Percentiles rank a stretch among this genome's conserved stretches.
Evolutionary conservation across 2,888 invertebrate species (phyloP).

Genomic region (Cheilosia pagana): DNA sequence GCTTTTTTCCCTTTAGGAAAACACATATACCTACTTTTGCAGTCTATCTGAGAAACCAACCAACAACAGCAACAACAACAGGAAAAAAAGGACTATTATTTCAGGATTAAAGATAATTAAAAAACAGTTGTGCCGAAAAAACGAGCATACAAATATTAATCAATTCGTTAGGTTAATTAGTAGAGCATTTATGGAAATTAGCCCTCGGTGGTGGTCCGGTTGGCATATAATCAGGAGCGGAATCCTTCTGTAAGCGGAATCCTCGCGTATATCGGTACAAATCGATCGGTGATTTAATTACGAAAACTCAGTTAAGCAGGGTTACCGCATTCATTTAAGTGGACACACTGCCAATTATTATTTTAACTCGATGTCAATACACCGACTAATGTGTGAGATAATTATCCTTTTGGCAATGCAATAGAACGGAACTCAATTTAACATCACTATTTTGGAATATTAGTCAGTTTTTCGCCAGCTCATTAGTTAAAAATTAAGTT

Average conservation of each 20-base stretch:
- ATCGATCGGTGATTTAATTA: constrained; percentile 60
- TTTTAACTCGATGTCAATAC: constrained; percentile 45
- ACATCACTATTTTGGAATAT: neutral
- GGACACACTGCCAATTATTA: constrained; percentile 29
- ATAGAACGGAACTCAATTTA: too few relatives aligned
- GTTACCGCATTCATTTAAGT: constrained; percentile 42
- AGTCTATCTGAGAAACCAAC: constrained; percentile 23
- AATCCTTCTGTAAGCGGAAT: neutral
- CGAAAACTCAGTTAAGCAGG: constrained; percentile 47
- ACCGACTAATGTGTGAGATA: constrained; percentile 30
- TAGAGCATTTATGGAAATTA: constrained; percentile 64
- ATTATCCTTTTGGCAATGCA: constrained; percentile 34
- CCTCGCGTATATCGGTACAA: neutral
- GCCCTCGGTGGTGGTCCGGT: neutral
- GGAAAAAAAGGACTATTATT: constrained; percentile 35
- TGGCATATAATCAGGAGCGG: neutral
- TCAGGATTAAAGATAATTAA: constrained; percentile 69
- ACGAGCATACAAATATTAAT: constrained; percentile 54
- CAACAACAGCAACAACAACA: neutral
- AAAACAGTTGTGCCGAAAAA: constrained; percentile 61
- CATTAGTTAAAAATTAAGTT: too few relatives aligned
- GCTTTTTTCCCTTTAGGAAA: constrained; percentile 20
- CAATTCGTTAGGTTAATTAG: constrained; percentile 65
- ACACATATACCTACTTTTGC: neutral
- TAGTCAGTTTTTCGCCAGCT: neutral